These are phyloP conservation scores for Buceros bicornis DNA, from an alignment of 2,797 vertebrate genomes.

Conservation along the genomic window DNA sequence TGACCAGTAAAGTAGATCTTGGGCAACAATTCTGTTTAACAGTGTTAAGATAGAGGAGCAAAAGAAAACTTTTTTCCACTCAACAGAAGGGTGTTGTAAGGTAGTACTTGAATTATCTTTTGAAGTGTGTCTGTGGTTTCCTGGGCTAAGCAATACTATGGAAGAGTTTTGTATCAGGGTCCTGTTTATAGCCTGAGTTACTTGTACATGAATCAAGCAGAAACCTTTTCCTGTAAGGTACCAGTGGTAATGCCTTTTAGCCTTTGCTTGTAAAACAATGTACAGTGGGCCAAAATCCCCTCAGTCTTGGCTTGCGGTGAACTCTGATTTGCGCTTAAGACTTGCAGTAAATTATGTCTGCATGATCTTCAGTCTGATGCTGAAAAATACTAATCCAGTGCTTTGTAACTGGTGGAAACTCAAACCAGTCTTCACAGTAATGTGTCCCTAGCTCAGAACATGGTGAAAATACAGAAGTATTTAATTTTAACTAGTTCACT, in stretches of 20 bases:
- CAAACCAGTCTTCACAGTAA: not conserved
- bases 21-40: not conserved
- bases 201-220: not conserved
- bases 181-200: not conserved
- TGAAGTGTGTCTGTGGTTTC: not conserved
- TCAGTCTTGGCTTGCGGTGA: not conserved
- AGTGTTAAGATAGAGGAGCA: not conserved
- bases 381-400: not conserved
- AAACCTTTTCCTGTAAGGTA: not conserved
- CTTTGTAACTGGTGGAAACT: not conserved
- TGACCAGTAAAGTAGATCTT: not conserved
- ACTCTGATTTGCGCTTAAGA: not conserved
- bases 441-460: not conserved
- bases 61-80: not conserved
- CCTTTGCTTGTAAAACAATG: not conserved
- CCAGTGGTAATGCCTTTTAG: not conserved
- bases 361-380: not conserved
- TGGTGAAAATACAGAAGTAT: not conserved
- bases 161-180: not conserved
- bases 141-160: not conserved
- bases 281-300: not conserved
- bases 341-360: not conserved
- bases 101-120: not conserved
- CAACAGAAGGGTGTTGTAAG: not conserved
- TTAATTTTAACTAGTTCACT: not conserved